phyloP scores from a whole-genome alignment of 2,888 invertebrate genomes.

The Meiosimyza decipiens region DNA sequence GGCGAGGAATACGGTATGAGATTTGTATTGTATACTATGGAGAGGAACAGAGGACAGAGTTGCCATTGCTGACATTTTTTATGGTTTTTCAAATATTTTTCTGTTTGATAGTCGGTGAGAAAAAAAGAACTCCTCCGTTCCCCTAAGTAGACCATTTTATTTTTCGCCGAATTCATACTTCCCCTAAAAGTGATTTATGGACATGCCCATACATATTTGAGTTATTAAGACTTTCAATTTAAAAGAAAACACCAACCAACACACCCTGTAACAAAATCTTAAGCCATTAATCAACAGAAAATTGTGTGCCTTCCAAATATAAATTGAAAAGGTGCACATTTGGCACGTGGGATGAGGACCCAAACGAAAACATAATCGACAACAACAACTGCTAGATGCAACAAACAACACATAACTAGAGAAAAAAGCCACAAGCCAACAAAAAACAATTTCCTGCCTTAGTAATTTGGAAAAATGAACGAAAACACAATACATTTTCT shows the following conservation, averaged over 20 bases:
- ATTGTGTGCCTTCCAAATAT: slow-evolving; percentile 8
- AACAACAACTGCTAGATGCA: slow-evolving; percentile 7
- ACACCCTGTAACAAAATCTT: slow-evolving; percentile 6
- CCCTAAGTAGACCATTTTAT: too few species aligned
- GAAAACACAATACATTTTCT: slow-evolving; percentile 13
- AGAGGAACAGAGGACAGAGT: slow-evolving; percentile 1
- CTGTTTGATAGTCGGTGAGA: too few species aligned
- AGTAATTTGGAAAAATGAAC: slow-evolving; percentile 2
- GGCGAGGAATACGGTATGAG: slow-evolving; percentile 4
- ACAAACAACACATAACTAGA: background rate
- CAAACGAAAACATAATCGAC: background rate
- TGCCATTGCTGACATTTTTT: background rate
- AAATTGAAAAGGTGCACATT: slow-evolving; percentile 17
- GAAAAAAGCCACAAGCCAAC: slow-evolving; percentile 9
- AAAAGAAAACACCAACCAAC: background rate
- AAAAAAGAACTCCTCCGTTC: too few species aligned
- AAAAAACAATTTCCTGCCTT: slow-evolving; percentile 27
- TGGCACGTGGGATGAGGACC: slow-evolving; percentile 27
- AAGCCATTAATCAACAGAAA: slow-evolving; percentile 15
- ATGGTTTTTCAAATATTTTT: too few species aligned
- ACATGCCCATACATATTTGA: too few species aligned
- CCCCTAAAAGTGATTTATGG: too few species aligned
- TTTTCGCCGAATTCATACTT: too few species aligned
- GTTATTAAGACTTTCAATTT: background rate
- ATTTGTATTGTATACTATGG: slow-evolving; percentile 9